These are phyloP conservation scores for Calliphora vicina DNA, from an alignment of 1,140 invertebrate genomes.

Conservation along the genomic window DNA sequence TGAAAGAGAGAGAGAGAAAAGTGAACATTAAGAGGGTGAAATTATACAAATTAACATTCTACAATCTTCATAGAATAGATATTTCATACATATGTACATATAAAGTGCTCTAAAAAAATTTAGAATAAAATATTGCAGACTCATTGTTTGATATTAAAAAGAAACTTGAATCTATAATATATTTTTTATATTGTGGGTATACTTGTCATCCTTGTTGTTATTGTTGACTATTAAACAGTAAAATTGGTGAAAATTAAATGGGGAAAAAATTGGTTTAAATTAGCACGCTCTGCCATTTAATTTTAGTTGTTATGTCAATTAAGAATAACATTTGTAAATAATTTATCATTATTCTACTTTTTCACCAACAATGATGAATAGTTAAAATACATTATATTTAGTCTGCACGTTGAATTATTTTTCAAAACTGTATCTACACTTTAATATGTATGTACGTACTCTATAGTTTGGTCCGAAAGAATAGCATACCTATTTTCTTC, in stretches of 20 bases:
- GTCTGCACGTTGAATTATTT: not conserved
- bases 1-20: no score
- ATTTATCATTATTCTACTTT: not conserved
- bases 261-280: not conserved
- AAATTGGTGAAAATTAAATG: not conserved
- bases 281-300: not conserved
- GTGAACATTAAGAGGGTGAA: not conserved
- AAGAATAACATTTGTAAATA: not conserved
- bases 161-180: not conserved
- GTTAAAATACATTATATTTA: not conserved
- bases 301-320: not conserved
- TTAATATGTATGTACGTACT: not conserved
- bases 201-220: not conserved
- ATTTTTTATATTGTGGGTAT: not conserved
- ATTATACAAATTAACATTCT: not conserved
- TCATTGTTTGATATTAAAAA: slow-evolving; percentile 9
- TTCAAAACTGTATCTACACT: not conserved
- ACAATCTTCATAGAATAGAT: not conserved
- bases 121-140: not conserved
- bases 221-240: not conserved
- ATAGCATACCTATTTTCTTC: not conserved
- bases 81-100: no score
- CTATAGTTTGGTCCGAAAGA: not conserved
- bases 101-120: no score
- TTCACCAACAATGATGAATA: not conserved